Evolutionary conservation across 2,888 invertebrate genomes (phyloP).

Genomic region (Sylvicola cinctus): DNA sequence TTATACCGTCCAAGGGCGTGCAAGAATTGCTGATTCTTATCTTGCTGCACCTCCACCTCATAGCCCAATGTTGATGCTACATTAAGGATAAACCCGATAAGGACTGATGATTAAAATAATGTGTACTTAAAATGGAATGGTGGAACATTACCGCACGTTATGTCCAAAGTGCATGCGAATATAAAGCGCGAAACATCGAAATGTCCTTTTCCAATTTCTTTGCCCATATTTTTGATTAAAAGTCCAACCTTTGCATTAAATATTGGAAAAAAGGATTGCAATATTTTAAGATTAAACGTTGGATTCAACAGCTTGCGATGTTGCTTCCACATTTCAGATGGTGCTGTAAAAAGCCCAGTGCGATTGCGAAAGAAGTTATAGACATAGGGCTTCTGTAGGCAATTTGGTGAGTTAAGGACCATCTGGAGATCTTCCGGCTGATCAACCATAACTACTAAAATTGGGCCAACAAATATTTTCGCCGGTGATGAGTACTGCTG

Average conservation of each 20-base stretch:
- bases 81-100: not conserved
- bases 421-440: constrained; percentile 3
- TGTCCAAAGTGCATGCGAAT: constrained; percentile 6
- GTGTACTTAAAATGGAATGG: too few relatives aligned
- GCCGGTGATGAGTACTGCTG: constrained; percentile 1
- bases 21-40: constrained; percentile 3
- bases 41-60: constrained; percentile 3
- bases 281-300: constrained; percentile 11
- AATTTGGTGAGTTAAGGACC: constrained; percentile 4
- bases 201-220: constrained; percentile 2
- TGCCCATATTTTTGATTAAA: constrained; percentile 3
- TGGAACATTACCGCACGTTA: constrained; percentile 5
- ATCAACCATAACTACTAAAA: not conserved
- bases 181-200: constrained; percentile 5
- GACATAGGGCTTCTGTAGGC: constrained; percentile 3
- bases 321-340: not conserved
- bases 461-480: constrained; percentile 3
- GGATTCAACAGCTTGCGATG: constrained; percentile 11
- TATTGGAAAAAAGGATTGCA: constrained; percentile 12
- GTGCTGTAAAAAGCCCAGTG: constrained; percentile 4
- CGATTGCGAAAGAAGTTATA: constrained; percentile 4
- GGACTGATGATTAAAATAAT: too few relatives aligned
- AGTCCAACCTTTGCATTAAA: constrained; percentile 8
- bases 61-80: constrained; percentile 4
- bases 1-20: constrained; percentile 1